A percentile compares a stretch with the other conserved stretches of the same genome.
Conservation (phyloP, 1,140 invertebrate genomes). For the Zaprionus inermis region DNA sequence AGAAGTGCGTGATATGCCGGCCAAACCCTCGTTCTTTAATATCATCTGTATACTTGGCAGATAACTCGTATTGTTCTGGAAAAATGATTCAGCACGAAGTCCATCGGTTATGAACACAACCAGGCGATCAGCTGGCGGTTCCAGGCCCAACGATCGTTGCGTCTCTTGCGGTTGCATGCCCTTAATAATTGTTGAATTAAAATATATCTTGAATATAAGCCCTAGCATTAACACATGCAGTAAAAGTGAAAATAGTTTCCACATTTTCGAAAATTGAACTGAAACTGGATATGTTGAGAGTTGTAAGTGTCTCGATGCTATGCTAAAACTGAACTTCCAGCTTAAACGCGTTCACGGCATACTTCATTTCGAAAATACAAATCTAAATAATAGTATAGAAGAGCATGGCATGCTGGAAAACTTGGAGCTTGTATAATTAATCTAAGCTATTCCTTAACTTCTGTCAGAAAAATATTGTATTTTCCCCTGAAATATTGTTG, state of each 20-base stretch:
- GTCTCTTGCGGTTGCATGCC: slow-evolving; percentile 85
- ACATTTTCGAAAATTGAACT: slow-evolving; percentile 57
- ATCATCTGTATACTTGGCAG: slow-evolving; percentile 56
- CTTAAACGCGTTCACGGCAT: not conserved
- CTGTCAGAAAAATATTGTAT: not conserved
- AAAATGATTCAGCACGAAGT: slow-evolving; percentile 92
- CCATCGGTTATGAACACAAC: slow-evolving; percentile 96
- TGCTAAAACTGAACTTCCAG: not conserved
- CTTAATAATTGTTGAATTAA: slow-evolving; percentile 86
- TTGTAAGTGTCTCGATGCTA: slow-evolving; percentile 6
- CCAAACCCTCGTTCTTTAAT: slow-evolving; percentile 87
- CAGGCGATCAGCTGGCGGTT: slow-evolving; percentile 89
- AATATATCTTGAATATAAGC: slow-evolving; percentile 87
- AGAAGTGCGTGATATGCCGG: slow-evolving; percentile 94
- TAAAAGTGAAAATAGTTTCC: slow-evolving; percentile 65
- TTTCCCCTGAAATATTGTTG: not conserved
- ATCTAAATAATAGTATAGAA: not conserved
- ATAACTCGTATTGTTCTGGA: slow-evolving; percentile 77
- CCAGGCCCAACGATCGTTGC: slow-evolving; percentile 56
- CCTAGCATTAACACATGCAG: slow-evolving; percentile 85
- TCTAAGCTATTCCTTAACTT: not conserved
- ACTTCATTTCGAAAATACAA: not conserved
- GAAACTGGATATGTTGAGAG: not conserved
- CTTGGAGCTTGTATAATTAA: not conserved
- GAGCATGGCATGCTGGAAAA: not conserved